Evolutionary conservation across 1,140 invertebrate species (phyloP), one percentile per base, ranked within the genome.

Genomic region (Cyphomyrmex costatus): DNA sequence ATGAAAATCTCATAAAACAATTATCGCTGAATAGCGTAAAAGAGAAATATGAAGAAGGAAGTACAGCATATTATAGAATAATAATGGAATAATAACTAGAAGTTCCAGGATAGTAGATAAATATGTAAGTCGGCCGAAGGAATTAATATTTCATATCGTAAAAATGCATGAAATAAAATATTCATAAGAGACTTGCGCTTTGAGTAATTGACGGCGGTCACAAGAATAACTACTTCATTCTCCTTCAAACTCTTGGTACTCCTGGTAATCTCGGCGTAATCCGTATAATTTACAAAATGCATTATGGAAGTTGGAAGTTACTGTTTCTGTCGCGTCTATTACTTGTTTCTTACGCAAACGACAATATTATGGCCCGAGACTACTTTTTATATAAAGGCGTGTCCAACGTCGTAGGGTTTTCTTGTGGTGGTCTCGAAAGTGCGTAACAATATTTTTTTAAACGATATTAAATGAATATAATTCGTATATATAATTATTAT

Each of bases 341-440:
- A 2, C n/a, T 33, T 5, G 51, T 51, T 65, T 73, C 51, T 0
- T 87, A 70, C 6, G 19, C 14, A 0, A 85, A 83, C 16, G 83
- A 90, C 30, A 86, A 88, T 14, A n/a, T 85, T 2, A 66, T 92
- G 30, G 70, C 88, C 42, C 61, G 88, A 21, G 91, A 91, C 58
- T 92, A 90, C 27, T 92, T 92, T 61, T 6, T 60, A 3, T 68
- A 89, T 33, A 90, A 71, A 70, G 86, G 83, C 30, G 83, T 88
- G 3, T 33, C 65, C 3, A 79, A 66, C 12, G 68, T 88, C 0
- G 86, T 91, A 1, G 88, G 80, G n/a, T 85, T 91, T 53, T 86
- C 89, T 21, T 92, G 91, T 14, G 66, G 70, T 8, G 24, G 33
- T 12, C 0, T 76, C 24, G 82, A 85, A 49, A 77, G 91, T 90